These are phyloP conservation scores for Aleiodes alternator DNA, from an alignment of 2,888 invertebrate species.

Conservation along the genomic window DNA sequence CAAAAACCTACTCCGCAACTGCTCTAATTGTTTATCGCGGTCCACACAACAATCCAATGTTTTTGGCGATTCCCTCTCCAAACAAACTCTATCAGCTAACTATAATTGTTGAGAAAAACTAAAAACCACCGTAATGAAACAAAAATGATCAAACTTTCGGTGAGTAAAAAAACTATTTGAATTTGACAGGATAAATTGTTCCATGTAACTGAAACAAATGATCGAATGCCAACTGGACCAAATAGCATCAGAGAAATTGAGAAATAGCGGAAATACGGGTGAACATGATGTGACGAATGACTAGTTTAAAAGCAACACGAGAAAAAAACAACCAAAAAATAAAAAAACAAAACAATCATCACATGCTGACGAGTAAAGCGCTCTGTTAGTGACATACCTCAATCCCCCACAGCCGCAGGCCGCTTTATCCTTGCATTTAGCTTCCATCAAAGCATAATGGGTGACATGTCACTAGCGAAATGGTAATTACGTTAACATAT, in stretches of 20 bases:
- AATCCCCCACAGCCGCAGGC: constrained; percentile 48
- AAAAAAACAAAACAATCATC: constrained; percentile 38
- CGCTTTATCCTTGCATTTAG: constrained; percentile 55
- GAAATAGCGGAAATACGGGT: constrained; percentile 33
- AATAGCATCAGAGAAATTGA: constrained; percentile 22
- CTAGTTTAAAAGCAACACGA: neutral
- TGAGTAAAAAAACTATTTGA: constrained; percentile 19
- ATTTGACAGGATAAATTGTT: constrained; percentile 15
- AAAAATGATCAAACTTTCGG: neutral
- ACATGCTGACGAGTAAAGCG: constrained; percentile 42
- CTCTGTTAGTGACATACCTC: constrained; percentile 51
- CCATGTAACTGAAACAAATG: constrained; percentile 4
- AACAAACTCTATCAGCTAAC: too few species aligned
- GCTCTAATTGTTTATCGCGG: too few species aligned
- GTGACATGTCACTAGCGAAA: constrained; percentile 52
- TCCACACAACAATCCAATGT: too few species aligned
- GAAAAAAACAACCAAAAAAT: constrained; percentile 31
- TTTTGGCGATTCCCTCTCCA: too few species aligned
- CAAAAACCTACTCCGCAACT: too few species aligned
- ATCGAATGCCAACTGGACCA: constrained; percentile 11
- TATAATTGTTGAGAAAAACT: neutral
- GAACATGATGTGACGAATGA: constrained; percentile 26
- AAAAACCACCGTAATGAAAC: neutral
- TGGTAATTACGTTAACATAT: constrained; percentile 52
- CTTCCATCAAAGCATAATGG: constrained; percentile 52